Evolutionary conservation across 1,140 invertebrate genomes (phyloP), one percentile per base, ranked within the genome.

Genomic region (Watersipora subatra): DNA sequence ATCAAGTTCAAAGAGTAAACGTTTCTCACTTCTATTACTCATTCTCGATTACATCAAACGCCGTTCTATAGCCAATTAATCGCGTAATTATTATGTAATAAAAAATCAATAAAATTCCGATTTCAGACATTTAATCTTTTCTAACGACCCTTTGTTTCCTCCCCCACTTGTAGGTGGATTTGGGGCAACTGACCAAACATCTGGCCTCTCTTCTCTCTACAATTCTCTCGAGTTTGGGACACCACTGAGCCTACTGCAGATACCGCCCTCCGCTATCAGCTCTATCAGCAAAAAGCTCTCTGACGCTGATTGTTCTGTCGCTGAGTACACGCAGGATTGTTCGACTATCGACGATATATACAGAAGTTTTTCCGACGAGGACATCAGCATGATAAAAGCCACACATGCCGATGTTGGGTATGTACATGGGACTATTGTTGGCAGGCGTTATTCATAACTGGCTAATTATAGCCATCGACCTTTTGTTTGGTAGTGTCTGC

Each of bases 371-470:
- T 73, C 71, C 29, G 65, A 67, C 26, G 67, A 68, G 19, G 76
- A 79, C 68, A 73, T 75, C 61, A 66, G 71, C 58, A 73, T 74
- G 63, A 73, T 71, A 71, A 82, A 68, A 73, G 84, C 89, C 68
- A 77, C 86, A 1, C 88, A 89, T 71, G 84, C 86, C 56, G 90
- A 91, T 73, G 83, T 89, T 22, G 90, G 89, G 69, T 87, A 88
- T 12, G 58, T 12, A 46, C n/a, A 46, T 46, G 34, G 7, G 7
- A 12, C 34, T 46, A 46, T 46, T 46, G 34, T 46, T n/a, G n/a
- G n/a, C n/a, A n/a, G n/a, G n/a, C n/a, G n/a, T n/a, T n/a, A n/a
- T n/a, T n/a, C n/a, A n/a, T n/a, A n/a, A n/a, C n/a, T n/a, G n/a
- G n/a, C n/a, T n/a, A n/a, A n/a, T n/a, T n/a, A n/a, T n/a, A n/a